Conservation (phyloP, 2,797 vertebrate genomes). For the Lacerta viridis region DNA sequence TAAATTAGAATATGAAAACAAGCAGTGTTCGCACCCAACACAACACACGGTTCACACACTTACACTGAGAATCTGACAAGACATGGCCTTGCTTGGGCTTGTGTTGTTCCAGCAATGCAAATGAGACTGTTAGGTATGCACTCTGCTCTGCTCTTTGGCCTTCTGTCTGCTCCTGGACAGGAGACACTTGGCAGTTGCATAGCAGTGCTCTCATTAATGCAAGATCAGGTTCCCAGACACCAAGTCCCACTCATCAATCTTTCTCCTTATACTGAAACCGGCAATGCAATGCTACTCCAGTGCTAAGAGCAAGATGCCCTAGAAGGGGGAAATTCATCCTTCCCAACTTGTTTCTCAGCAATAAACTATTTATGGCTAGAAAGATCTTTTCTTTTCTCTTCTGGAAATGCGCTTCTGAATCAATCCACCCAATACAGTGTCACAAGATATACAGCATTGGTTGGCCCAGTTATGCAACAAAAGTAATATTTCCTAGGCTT, state of each 20-base stretch:
- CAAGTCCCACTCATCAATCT: constrained; percentile 17
- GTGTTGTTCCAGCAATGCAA: constrained; percentile 17
- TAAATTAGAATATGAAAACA: background rate
- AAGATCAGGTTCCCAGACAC: constrained; percentile 22
- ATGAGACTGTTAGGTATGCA: background rate
- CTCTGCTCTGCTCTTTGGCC: constrained; percentile 22
- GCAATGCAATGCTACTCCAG: background rate
- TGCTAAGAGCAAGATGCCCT: background rate
- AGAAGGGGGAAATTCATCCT: background rate
- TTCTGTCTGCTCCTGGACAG: constrained; percentile 24
- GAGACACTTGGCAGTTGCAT: constrained; percentile 1
- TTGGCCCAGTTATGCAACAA: background rate
- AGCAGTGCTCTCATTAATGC: constrained; percentile 26
- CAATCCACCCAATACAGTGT: background rate
- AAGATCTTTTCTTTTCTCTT: background rate
- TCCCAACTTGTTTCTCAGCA: background rate
- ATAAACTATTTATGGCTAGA: constrained; percentile 21
- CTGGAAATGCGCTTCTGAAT: background rate
- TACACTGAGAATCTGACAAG: background rate
- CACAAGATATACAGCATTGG: background rate
- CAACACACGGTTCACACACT: background rate
- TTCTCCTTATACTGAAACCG: constrained; percentile 9
- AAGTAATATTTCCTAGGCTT: background rate
- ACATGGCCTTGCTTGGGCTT: background rate
- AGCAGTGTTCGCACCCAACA: background rate